Evolutionary conservation across 2,797 vertebrate genomes (phyloP).

Genomic region (Mus minutoides): DNA sequence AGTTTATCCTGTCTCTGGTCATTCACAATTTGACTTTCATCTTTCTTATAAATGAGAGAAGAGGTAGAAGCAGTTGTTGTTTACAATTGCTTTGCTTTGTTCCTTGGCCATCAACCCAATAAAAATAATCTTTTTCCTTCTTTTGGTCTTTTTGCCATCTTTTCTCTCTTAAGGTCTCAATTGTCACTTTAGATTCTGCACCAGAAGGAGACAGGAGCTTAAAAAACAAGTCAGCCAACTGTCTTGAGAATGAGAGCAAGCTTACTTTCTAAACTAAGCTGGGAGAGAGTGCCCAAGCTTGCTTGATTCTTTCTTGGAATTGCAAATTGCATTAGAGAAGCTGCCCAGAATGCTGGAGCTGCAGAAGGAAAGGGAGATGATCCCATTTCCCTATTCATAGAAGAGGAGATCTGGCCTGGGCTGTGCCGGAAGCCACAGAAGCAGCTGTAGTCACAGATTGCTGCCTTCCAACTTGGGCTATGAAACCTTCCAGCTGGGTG

Average conservation of each 20-base stretch:
- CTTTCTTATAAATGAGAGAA: conserved; percentile 30
- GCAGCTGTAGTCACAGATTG: neutral
- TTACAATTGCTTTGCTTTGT: conserved; percentile 40
- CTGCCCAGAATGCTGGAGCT: neutral
- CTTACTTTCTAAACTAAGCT: conserved; percentile 51
- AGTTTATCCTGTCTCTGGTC: neutral
- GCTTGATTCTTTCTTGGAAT: neutral
- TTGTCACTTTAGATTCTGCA: conserved; percentile 51
- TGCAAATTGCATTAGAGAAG: conserved; percentile 44
- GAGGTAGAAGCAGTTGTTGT: conserved; percentile 7
- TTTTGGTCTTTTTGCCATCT: neutral
- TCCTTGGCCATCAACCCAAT: neutral
- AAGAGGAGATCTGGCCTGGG: neutral
- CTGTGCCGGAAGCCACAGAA: neutral
- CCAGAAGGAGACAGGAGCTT: neutral
- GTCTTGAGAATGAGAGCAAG: neutral
- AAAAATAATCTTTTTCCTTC: neutral
- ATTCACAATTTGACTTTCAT: conserved; percentile 29
- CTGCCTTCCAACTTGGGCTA: neutral
- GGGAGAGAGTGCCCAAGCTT: conserved; percentile 1
- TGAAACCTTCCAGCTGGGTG: neutral
- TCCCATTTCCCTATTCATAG: conserved; percentile 1
- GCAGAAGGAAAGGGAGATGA: neutral
- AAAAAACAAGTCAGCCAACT: neutral
- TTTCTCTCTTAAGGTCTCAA: conserved; percentile 1